Conservation (phyloP, 2,113 vertebrate species). For the Sceloporus undulatus region DNA sequence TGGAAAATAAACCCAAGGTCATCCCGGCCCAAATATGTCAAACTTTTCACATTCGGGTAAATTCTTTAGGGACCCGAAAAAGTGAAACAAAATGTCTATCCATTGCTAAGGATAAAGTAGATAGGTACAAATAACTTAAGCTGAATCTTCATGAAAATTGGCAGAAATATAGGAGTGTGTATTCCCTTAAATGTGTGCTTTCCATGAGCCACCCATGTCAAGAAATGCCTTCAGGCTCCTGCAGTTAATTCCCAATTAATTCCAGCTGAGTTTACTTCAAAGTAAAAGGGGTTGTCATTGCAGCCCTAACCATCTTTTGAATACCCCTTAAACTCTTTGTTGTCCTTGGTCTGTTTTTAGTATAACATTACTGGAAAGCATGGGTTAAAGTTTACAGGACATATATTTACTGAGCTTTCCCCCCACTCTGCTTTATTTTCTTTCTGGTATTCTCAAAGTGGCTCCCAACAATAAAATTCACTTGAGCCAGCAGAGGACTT, state of each 20-base stretch:
- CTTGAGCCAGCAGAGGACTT: neutral
- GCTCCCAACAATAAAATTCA: neutral
- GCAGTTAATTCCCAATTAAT: neutral
- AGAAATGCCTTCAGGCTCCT: neutral
- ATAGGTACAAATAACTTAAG: neutral
- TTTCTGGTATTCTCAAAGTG: constrained; percentile 16
- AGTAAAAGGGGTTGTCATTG: neutral
- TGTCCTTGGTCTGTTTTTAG: neutral
- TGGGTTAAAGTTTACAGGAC: neutral
- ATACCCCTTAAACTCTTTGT: neutral
- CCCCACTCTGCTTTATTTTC: neutral
- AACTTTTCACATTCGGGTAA: too few species aligned
- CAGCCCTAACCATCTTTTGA: neutral
- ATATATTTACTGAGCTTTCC: neutral
- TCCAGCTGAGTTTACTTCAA: neutral
- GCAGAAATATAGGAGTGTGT: neutral
- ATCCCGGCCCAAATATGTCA: too few species aligned
- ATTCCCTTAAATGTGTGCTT: neutral
- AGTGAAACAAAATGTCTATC: too few species aligned
- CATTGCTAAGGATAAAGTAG: neutral
- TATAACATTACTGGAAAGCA: neutral
- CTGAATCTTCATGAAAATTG: neutral
- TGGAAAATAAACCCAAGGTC: too few species aligned
- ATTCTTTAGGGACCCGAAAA: too few species aligned
- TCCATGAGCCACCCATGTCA: neutral